A percentile compares a stretch with the other conserved stretches of the same genome.
phyloP scores from a whole-genome alignment of 2,113 vertebrate species.

The Tringa solitaria region DNA sequence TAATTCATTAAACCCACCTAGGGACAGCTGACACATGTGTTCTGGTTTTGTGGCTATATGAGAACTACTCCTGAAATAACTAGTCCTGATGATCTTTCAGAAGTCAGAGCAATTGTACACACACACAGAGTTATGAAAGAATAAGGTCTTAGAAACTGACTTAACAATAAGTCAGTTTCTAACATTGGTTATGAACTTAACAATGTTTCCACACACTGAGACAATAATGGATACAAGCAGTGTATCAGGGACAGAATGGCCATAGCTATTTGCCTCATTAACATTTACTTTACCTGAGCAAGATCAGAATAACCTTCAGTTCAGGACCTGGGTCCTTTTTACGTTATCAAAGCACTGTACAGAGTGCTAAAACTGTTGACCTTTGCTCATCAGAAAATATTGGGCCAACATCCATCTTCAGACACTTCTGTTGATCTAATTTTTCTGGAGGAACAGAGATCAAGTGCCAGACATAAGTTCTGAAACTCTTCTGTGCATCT shows the following conservation, averaged over 20 bases:
- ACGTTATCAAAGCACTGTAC: background rate
- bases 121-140: background rate
- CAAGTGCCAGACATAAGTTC: background rate
- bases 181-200: background rate
- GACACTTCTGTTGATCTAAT: background rate
- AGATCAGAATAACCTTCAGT: background rate
- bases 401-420: background rate
- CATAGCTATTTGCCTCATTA: background rate
- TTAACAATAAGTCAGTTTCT: background rate
- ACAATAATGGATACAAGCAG: background rate
- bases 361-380: background rate
- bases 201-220: background rate
- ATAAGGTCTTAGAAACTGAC: background rate
- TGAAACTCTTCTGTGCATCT: background rate
- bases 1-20: background rate
- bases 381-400: background rate
- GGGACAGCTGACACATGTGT: fast-evolving
- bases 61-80: background rate
- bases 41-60: background rate
- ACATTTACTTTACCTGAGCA: background rate
- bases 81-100: background rate
- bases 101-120: background rate
- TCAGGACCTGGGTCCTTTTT: background rate
- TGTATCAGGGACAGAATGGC: background rate
- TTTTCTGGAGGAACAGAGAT: background rate